phyloP scores from a whole-genome alignment of 2,113 vertebrate genomes.

The Cettia cetti region DNA sequence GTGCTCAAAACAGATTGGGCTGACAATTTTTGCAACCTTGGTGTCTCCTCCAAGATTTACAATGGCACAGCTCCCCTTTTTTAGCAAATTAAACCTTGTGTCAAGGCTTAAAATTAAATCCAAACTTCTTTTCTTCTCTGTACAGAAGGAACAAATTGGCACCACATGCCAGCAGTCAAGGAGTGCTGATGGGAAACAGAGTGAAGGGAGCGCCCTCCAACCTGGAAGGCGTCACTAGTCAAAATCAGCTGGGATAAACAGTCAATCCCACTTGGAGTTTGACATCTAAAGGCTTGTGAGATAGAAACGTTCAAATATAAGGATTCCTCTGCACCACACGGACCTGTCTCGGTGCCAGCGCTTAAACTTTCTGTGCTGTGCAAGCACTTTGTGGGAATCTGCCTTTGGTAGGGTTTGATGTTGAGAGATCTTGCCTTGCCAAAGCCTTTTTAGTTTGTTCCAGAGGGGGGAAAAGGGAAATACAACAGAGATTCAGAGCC shows the following conservation, averaged over 20 bases:
- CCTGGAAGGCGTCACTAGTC: constrained; percentile 64
- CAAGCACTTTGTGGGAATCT: constrained; percentile 71
- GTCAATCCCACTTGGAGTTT: constrained; percentile 69
- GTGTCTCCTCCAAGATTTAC: constrained; percentile 76
- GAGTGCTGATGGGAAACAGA: constrained; percentile 74
- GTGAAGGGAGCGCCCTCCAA: constrained; percentile 59
- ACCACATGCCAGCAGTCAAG: constrained; percentile 70
- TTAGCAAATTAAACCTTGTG: constrained; percentile 79
- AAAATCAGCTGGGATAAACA: constrained; percentile 68
- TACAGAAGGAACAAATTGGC: constrained; percentile 77
- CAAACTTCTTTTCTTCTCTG: constrained; percentile 71
- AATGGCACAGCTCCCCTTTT: constrained; percentile 68
- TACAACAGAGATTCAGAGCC: not conserved
- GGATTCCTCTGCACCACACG: constrained; percentile 57
- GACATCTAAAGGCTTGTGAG: constrained; percentile 60
- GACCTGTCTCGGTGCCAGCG: constrained; percentile 63
- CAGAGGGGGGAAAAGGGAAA: not conserved
- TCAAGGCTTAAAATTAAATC: constrained; percentile 76
- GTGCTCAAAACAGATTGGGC: constrained; percentile 49
- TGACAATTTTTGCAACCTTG: constrained; percentile 67
- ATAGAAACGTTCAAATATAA: constrained; percentile 62
- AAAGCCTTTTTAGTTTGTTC: constrained; percentile 48
- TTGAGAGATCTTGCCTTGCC: constrained; percentile 40
- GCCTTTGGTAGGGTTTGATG: constrained; percentile 62
- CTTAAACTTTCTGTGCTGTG: constrained; percentile 67